Evolutionary conservation across 37 sponge, comb jelly and placozoan species (phyloP), one percentile per base, ranked within the genome.

Genomic region (Trichoplax adhaerens): DNA sequence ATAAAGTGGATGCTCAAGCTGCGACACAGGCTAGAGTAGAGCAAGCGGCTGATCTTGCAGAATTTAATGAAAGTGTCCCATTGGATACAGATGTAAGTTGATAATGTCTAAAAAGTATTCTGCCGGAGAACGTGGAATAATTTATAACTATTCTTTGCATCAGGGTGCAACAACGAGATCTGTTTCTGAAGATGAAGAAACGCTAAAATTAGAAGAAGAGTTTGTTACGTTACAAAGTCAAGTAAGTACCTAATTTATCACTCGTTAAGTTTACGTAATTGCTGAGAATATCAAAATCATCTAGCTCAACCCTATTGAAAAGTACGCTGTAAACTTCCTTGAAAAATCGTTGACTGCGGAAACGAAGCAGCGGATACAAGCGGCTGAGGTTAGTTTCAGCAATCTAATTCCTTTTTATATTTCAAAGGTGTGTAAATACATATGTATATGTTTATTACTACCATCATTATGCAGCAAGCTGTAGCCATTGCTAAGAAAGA

Each of bases 21-120:
- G 87, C 87, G 10, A 69, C 58, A 0, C 70, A 66, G 60, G 95
- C 95, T 7, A 79, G 69, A 46, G 85, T 85, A 5, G 95, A 94
- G 75, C 87, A 94, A 64, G 68, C 72, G 5, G 91, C 93, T 53
- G 95, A 94, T 60, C 79, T 78, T 75, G 88, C 91, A 12, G 95
- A 94, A 54, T 94, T 94, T 81, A 85, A 86, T 76, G 95, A 94
- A 63, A 67, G 29, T 29, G 29, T 29, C 29, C 29, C 29, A 29
- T 29, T 29, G 29, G 29, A 29, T 29, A 29, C 29, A 29, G 29
- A 29, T 29, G 29, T 29, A 29, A 29, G 29, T 29, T 29, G 29
- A 29, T 29, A 29, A 29, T 29, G 29, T 29, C 29, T 29, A 29
- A 29, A 29, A 29, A 29, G 29, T 29, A 29, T 29, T 29, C 29